These are phyloP conservation scores for Leuctra nigra DNA, from an alignment of 2,888 invertebrate genomes.

Conservation along the genomic window DNA sequence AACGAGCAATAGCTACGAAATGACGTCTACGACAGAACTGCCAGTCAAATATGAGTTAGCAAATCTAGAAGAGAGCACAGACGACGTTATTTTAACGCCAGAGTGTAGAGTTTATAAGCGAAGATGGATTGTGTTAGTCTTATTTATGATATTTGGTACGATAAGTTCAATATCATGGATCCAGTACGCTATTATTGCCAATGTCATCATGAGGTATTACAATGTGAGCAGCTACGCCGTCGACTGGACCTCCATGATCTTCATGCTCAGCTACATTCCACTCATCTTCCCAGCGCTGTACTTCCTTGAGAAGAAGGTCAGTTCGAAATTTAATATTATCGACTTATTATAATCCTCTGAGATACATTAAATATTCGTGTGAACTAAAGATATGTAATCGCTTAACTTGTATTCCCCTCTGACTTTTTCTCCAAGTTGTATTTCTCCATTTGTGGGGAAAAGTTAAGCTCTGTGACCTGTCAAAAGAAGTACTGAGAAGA, in stretches of 20 bases:
- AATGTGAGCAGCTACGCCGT: conserved; percentile 38
- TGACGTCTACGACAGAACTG: too few species aligned
- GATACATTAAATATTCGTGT: too few species aligned
- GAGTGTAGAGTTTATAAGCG: conserved; percentile 30
- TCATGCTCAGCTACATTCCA: conserved; percentile 54
- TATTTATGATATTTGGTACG: conserved; percentile 45
- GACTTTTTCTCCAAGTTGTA: too few species aligned
- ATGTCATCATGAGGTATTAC: conserved; percentile 34
- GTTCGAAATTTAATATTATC: too few species aligned
- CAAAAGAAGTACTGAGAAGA: too few species aligned
- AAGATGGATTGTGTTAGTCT: conserved; percentile 42
- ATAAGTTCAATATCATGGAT: conserved; percentile 52
- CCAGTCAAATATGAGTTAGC: not conserved
- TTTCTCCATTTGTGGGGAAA: too few species aligned
- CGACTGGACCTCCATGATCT: conserved; percentile 54
- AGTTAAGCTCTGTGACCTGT: too few species aligned
- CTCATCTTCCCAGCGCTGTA: conserved; percentile 55
- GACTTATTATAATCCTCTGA: too few species aligned
- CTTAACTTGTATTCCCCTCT: too few species aligned
- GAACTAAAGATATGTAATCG: too few species aligned
- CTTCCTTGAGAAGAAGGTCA: conserved; percentile 48
- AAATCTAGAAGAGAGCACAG: not conserved
- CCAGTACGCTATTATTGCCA: conserved; percentile 46
- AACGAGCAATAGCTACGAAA: too few species aligned
- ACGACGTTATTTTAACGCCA: not conserved